Conservation (phyloP, 2,888 invertebrate species). For the Eilema caniola region DNA sequence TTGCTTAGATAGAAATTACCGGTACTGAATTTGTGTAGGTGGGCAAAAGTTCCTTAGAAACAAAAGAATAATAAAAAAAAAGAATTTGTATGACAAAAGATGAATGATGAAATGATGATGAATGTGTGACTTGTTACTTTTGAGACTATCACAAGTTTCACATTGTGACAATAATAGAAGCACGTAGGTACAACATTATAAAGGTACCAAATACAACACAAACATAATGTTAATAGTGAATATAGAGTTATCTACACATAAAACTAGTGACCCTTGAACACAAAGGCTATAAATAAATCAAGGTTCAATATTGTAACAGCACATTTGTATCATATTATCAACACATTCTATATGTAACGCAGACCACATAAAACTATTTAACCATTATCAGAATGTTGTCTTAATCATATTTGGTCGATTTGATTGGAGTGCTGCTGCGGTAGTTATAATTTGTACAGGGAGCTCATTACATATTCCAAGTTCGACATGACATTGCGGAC, state of each 20-base stretch:
- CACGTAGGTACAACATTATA: neutral
- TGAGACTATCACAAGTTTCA: neutral
- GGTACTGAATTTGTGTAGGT: too few species aligned
- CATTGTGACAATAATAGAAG: neutral
- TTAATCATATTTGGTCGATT: constrained; percentile 72
- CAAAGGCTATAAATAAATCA: constrained; percentile 11
- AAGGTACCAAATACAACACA: too few species aligned
- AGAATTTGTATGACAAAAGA: too few species aligned
- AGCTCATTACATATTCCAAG: constrained; percentile 73
- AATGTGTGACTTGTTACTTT: neutral
- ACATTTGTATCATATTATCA: neutral
- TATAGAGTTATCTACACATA: neutral
- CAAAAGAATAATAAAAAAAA: too few species aligned
- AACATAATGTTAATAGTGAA: too few species aligned
- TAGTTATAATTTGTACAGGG: constrained; percentile 64
- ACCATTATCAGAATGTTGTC: constrained; percentile 52
- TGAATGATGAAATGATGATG: too few species aligned
- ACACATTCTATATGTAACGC: constrained; percentile 13
- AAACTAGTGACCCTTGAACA: neutral
- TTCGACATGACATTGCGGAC: constrained; percentile 60
- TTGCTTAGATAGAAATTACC: neutral
- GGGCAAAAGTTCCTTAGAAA: too few species aligned
- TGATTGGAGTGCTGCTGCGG: constrained; percentile 69
- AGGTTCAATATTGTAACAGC: neutral
- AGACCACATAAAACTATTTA: constrained; percentile 34